phyloP scores from a whole-genome alignment of 1,140 invertebrate genomes.

The Chymomyza costata region DNA sequence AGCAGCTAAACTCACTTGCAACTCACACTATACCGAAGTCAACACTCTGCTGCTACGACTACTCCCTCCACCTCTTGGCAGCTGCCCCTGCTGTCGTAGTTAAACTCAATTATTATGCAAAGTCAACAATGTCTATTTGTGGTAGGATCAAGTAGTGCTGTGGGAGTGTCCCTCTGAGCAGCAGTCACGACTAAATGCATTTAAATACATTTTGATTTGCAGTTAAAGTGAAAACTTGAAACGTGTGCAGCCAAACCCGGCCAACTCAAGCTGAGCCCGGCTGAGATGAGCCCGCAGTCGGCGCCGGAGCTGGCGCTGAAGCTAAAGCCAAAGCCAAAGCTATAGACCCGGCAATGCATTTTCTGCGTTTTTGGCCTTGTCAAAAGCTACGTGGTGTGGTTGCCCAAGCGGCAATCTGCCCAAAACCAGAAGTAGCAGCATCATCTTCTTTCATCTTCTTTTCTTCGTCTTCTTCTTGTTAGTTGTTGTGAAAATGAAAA shows the following conservation, averaged over 20 bases:
- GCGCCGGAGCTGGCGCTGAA: too few species aligned
- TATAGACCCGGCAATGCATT: too few species aligned
- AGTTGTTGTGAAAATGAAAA: slow-evolving; percentile 13
- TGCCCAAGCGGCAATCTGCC: slow-evolving; percentile 17
- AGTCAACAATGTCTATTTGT: slow-evolving; percentile 71
- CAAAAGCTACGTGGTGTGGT: slow-evolving; percentile 37
- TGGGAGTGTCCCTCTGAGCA: background rate
- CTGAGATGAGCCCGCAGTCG: too few species aligned
- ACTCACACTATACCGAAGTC: too few species aligned
- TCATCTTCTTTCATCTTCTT: too few species aligned
- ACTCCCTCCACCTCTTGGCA: background rate
- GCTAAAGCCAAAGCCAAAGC: too few species aligned
- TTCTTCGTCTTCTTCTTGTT: too few species aligned
- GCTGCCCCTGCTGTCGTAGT: slow-evolving; percentile 56
- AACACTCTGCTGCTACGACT: too few species aligned
- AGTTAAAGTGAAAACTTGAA: slow-evolving; percentile 59
- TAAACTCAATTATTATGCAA: slow-evolving; percentile 73
- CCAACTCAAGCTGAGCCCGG: too few species aligned
- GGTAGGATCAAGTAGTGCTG: slow-evolving; percentile 51
- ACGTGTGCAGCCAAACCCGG: too few species aligned
- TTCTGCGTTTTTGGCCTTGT: background rate
- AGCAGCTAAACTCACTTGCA: slow-evolving; percentile 57
- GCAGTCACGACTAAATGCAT: slow-evolving; percentile 53
- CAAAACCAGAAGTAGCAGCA: too few species aligned
- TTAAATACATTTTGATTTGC: slow-evolving; percentile 72